Evolutionary conservation across 2,888 invertebrate genomes (phyloP).

Genomic region (Myopa tessellatipennis): DNA sequence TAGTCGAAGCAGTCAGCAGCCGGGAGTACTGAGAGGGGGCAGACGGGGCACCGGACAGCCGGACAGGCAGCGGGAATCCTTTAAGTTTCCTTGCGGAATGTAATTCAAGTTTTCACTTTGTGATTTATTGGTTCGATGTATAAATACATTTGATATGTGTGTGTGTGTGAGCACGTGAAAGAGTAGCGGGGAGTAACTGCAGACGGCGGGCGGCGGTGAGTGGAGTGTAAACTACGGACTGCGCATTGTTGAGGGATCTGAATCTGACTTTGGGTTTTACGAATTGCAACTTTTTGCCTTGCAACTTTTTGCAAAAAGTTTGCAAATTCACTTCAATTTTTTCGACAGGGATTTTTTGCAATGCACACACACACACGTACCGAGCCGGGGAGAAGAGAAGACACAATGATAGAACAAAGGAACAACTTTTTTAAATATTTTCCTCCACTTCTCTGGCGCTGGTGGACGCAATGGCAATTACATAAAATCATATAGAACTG

Average conservation of each 20-base stretch:
- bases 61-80: slow-evolving; percentile 56
- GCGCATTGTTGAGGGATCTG: slow-evolving; percentile 8
- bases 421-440: slow-evolving; percentile 39
- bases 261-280: slow-evolving; percentile 26
- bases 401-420: slow-evolving; percentile 34
- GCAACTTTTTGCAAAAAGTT: slow-evolving; percentile 25
- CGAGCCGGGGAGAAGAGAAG: neutral
- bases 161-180: neutral
- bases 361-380: neutral
- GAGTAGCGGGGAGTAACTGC: neutral
- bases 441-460: slow-evolving; percentile 9
- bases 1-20: slow-evolving; percentile 45
- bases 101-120: slow-evolving; percentile 61
- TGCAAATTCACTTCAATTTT: slow-evolving; percentile 39
- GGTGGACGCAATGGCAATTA: slow-evolving; percentile 36
- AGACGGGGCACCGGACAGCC: slow-evolving; percentile 41
- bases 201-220: neutral
- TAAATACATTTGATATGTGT: slow-evolving; percentile 60
- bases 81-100: slow-evolving; percentile 55
- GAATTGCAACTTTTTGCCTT: slow-evolving; percentile 33
- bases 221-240: neutral
- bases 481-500: slow-evolving; percentile 36
- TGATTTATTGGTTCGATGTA: slow-evolving; percentile 62
- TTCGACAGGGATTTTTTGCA: slow-evolving; percentile 25
- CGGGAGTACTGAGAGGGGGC: slow-evolving; percentile 34